Evolutionary conservation across 2,888 invertebrate genomes (phyloP), one percentile per base, ranked within the genome.

Genomic region (Rapana venosa): DNA sequence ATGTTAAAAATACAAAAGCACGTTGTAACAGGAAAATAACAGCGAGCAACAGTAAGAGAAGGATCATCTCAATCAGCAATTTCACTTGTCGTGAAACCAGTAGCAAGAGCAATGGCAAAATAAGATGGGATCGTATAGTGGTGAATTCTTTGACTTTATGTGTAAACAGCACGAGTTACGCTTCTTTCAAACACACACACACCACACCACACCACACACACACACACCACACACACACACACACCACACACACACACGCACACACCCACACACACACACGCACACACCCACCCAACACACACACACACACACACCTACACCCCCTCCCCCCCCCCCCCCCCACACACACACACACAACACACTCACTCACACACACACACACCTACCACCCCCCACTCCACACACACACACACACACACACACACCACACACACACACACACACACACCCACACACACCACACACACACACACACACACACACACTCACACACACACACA

Each of bases 251-350:
- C n/a, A 26, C 0, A 26, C 26, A 11, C 74, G 26, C 26, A 74
- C 74, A 22, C 26, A 8, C 20, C 17, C 26, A n/a, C 26, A 17
- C 20, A 26, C 74, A 74, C 74, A 74, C 22, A 20, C 17, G 26
- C 74, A 74, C 74, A 74, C 74, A 74, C n/a, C 8, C 74, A 74
- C 74, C n/a, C n/a, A n/a, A n/a, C n/a, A n/a, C n/a, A 74, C 74
- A 74, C 74, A 74, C 74, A 74, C 22, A n/a, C 22, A 5, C 92
- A 47, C 92, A 88, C 32, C 36, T 47, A 8, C 70, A 6, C 30
- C 77, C n/a, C 77, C 26, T 13, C 26, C 77, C n/a, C 77, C 26
- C n/a, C 26, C 30, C n/a, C 77, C 26, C 4, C 13, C 30, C n/a
- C 77, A 13, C n/a, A 77, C 74, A 77, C 30, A 30, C 15, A 32